These are phyloP conservation scores for Misgurnus mizolepis DNA, from an alignment of 2,113 vertebrate genomes.

Conservation along the genomic window DNA sequence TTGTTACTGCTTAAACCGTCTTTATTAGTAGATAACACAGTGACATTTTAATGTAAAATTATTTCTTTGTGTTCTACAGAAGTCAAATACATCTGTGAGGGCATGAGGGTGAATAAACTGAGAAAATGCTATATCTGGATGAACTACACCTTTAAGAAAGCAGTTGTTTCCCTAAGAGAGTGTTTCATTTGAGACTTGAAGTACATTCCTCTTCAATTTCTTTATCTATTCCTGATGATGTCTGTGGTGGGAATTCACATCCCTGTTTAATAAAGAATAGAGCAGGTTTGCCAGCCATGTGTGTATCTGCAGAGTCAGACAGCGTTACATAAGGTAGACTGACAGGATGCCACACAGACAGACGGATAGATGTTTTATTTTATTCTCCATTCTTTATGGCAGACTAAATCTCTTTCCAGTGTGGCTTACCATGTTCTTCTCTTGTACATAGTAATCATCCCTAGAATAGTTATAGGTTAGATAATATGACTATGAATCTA, in stretches of 20 bases:
- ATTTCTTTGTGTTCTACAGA: no score
- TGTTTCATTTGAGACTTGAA: background rate
- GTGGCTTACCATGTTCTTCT: constrained; percentile 39
- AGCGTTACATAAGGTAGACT: background rate
- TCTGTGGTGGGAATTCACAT: constrained; percentile 54
- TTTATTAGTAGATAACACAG: no score
- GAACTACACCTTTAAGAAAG: background rate
- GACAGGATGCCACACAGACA: constrained; percentile 17
- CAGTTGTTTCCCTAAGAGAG: background rate
- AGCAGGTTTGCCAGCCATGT: constrained; percentile 51
- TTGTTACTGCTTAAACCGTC: no score
- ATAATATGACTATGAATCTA: constrained; percentile 39
- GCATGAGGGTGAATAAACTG: no score
- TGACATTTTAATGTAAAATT: no score
- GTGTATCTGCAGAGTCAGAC: background rate
- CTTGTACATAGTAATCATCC: constrained; percentile 41
- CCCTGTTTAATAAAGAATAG: constrained; percentile 46
- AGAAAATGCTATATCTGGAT: no score
- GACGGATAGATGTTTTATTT: constrained; percentile 6
- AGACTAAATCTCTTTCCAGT: constrained; percentile 10
- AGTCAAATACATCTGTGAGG: no score
- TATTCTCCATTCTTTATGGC: constrained; percentile 11
- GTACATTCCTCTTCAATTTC: constrained; percentile 1
- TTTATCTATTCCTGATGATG: constrained; percentile 1
- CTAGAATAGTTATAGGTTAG: constrained; percentile 40